Percentiles rank a stretch among this genome's conserved stretches.
Evolutionary conservation across 37 sponge, comb jelly and placozoan species (phyloP).

Genomic region (Ephydatia muelleri): DNA sequence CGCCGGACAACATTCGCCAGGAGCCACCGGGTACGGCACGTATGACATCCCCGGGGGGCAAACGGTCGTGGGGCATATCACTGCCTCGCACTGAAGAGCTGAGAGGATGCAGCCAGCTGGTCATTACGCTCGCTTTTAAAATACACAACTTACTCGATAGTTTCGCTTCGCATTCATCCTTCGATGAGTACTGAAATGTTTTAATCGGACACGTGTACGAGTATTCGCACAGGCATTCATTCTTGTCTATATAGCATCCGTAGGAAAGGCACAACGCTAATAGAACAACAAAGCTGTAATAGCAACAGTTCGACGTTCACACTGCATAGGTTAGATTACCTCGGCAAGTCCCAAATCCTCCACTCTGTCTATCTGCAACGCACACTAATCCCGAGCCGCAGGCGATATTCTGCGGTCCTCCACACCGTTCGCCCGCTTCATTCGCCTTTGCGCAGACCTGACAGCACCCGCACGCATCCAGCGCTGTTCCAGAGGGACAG

Average conservation of each 20-base stretch:
- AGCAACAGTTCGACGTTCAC: no score
- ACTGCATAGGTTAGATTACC: not conserved
- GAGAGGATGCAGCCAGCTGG: not conserved
- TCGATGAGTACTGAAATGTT: not conserved
- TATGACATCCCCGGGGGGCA: constrained; percentile 8
- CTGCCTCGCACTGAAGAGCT: not conserved
- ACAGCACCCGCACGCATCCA: constrained; percentile 25
- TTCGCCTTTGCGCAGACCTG: not conserved
- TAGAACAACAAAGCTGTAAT: not conserved
- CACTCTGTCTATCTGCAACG: not conserved
- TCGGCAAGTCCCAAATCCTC: constrained; percentile 5
- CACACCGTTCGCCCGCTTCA: not conserved
- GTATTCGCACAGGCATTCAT: constrained; percentile 1
- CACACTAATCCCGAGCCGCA: not conserved
- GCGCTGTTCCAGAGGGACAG: not conserved
- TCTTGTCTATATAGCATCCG: not conserved
- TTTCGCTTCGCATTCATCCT: constrained; percentile 4
- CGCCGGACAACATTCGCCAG: constrained; percentile 15
- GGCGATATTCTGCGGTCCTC: not conserved
- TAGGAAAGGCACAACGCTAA: not conserved
- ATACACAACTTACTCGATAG: not conserved
- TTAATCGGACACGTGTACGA: not conserved
- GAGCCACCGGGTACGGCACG: constrained; percentile 2
- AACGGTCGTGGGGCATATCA: not conserved
- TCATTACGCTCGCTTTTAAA: no score